Conservation (phyloP, 2,113 vertebrate species). For the Electrona antarctica region DNA sequence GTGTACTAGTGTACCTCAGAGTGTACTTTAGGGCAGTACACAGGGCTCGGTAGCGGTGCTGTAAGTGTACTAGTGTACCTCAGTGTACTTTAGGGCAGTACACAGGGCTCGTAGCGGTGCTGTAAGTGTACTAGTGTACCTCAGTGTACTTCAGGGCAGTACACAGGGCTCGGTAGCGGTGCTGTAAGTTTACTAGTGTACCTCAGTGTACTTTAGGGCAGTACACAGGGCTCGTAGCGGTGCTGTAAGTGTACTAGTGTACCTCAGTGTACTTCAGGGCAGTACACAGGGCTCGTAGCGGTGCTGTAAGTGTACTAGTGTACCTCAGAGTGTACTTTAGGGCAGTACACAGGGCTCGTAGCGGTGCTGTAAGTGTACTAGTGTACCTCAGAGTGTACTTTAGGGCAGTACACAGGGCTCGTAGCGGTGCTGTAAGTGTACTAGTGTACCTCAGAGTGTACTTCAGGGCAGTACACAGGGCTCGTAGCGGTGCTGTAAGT, state of each 20-base stretch:
- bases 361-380: conserved; percentile 81
- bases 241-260: conserved; percentile 79
- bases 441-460: conserved; percentile 80
- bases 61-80: conserved; percentile 80
- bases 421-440: conserved; percentile 83
- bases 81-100: conserved; percentile 79
- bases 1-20: conserved; percentile 79
- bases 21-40: conserved; percentile 82
- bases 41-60: conserved; percentile 81
- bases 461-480: conserved; percentile 81
- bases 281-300: conserved; percentile 81
- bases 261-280: conserved; percentile 82
- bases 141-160: conserved; percentile 79
- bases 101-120: conserved; percentile 82
- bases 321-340: conserved; percentile 82
- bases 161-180: conserved; percentile 82
- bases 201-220: conserved; percentile 81
- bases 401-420: conserved; percentile 80
- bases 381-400: conserved; percentile 80
- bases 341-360: conserved; percentile 82
- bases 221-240: conserved; percentile 81
- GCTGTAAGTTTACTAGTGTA: conserved; percentile 77
- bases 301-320: conserved; percentile 79
- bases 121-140: conserved; percentile 81
- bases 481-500: conserved; percentile 82